phyloP scores from a whole-genome alignment of 1,140 invertebrate species.

The Chelonus insularis region DNA sequence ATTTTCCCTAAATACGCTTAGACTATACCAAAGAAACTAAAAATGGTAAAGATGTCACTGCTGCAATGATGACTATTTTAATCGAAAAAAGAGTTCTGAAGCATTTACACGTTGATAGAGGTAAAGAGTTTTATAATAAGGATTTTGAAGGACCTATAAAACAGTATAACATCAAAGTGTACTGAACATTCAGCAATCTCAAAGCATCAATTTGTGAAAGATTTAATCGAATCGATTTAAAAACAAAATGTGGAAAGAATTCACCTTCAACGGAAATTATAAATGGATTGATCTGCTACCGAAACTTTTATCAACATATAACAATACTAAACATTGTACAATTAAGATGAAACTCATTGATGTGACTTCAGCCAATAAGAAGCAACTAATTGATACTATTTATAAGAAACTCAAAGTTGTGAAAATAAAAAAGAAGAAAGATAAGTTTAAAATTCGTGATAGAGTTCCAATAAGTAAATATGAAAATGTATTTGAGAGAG shows the following conservation, averaged over 20 bases:
- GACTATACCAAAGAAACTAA: constrained; percentile 25
- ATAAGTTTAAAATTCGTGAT: neutral
- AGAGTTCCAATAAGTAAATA: neutral
- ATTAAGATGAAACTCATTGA: constrained; percentile 2
- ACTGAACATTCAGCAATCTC: constrained; percentile 36
- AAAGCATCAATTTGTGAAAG: constrained; percentile 42
- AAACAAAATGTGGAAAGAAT: neutral
- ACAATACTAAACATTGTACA: constrained; percentile 14
- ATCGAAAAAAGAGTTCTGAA: constrained; percentile 11
- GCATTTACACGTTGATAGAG: neutral
- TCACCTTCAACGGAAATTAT: neutral
- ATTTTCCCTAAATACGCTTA: constrained; percentile 28
- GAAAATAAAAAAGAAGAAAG: neutral
- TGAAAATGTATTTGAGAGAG: neutral
- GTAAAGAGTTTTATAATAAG: neutral
- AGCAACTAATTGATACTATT: neutral
- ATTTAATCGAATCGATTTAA: too few species aligned
- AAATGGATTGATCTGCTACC: constrained; percentile 12
- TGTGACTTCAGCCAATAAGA: neutral
- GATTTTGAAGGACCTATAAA: neutral
- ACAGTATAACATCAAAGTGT: constrained; percentile 6
- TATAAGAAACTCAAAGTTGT: neutral
- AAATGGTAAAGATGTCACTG: constrained; percentile 21
- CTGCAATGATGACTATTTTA: constrained; percentile 15
- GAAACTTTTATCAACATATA: neutral